Evolutionary conservation across 2,888 invertebrate species (phyloP).

Genomic region (Lamellibrachia columna): DNA sequence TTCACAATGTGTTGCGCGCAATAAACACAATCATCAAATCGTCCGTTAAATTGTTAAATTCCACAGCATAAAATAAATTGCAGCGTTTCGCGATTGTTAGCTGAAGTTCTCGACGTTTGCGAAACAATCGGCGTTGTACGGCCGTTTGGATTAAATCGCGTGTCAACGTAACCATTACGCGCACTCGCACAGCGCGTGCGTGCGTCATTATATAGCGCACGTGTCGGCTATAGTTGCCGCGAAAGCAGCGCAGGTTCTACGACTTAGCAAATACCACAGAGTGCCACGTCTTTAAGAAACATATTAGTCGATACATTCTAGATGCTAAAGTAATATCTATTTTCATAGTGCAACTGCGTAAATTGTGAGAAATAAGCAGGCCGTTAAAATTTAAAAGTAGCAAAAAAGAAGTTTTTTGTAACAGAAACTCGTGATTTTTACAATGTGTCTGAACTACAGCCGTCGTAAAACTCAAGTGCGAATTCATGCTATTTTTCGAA

Average conservation of each 20-base stretch:
- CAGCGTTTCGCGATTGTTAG: slow-evolving; percentile 3
- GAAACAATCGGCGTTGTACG: slow-evolving; percentile 16
- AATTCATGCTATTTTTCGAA: too few species aligned
- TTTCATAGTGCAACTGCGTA: not conserved
- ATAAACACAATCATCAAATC: not conserved
- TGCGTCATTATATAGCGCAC: not conserved
- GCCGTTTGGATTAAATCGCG: slow-evolving; percentile 16
- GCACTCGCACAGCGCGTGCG: slow-evolving; percentile 10
- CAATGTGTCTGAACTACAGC: not conserved
- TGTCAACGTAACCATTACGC: slow-evolving; percentile 12
- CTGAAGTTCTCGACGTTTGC: not conserved
- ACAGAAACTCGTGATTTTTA: not conserved
- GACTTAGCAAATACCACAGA: not conserved
- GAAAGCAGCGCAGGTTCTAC: not conserved
- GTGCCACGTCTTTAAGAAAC: not conserved
- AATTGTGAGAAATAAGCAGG: not conserved
- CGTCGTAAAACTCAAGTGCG: too few species aligned
- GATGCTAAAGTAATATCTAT: not conserved
- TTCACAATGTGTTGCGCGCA: not conserved
- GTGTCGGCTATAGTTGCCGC: not conserved
- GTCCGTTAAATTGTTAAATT: not conserved
- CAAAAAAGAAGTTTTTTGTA: not conserved
- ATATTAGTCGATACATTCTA: not conserved
- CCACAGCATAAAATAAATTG: not conserved
- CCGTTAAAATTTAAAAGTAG: not conserved